Conservation (phyloP, 2,888 invertebrate genomes). For the Strigamia crassipes region DNA sequence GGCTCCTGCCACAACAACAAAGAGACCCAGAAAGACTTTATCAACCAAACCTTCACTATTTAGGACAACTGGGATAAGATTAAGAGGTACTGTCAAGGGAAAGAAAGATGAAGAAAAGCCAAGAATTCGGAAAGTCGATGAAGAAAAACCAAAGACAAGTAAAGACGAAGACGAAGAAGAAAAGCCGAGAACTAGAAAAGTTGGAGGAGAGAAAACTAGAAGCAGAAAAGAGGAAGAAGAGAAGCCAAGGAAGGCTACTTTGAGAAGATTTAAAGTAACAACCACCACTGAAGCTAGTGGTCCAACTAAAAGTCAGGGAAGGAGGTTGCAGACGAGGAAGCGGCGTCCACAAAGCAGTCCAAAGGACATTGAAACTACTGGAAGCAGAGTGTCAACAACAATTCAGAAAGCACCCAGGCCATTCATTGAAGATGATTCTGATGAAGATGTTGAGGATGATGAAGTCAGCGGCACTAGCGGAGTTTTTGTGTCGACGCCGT, state of each 20-base stretch:
- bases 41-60: neutral
- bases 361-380: slow-evolving; percentile 46
- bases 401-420: slow-evolving; percentile 46
- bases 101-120: slow-evolving; percentile 34
- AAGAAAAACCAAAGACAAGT: neutral
- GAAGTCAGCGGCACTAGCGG: neutral
- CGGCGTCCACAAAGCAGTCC: neutral
- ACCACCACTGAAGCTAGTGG: neutral
- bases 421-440: neutral
- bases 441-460: slow-evolving; percentile 19
- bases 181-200: neutral
- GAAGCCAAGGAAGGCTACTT: neutral
- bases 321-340: neutral
- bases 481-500: neutral
- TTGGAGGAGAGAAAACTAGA: neutral
- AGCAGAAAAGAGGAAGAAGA: neutral
- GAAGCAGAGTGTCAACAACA: slow-evolving; percentile 49
- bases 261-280: neutral
- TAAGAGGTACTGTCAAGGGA: neutral
- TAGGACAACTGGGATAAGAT: slow-evolving; percentile 32
- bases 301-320: neutral
- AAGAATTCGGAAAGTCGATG: neutral
- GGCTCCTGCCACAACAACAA: slow-evolving; percentile 21
- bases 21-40: neutral
- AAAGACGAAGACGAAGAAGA: slow-evolving; percentile 22